These are phyloP conservation scores for Lytechinus variegatus DNA, from an alignment of 35 echinoderm and acorn worm genomes.

Conservation along the genomic window DNA sequence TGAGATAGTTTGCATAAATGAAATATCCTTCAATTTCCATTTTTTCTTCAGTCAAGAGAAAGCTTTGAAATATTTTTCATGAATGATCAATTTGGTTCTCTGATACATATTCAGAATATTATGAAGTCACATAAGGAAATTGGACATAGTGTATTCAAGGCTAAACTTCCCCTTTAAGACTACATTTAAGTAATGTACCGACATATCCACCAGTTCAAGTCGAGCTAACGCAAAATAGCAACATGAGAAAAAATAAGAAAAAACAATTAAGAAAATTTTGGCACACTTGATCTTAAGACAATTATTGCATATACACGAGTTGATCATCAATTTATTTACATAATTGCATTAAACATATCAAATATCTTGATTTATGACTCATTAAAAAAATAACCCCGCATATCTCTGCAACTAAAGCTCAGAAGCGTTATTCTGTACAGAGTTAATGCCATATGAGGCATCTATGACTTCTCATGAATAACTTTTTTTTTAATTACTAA, in stretches of 20 bases:
- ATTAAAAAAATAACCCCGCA: background rate
- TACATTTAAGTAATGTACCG: background rate
- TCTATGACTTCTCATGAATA: no score
- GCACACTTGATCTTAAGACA: slow-evolving; percentile 22
- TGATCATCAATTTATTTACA: background rate
- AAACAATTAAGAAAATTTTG: background rate
- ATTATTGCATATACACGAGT: slow-evolving; percentile 45
- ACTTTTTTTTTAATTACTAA: no score
- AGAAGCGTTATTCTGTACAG: no score
- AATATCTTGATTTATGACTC: background rate
- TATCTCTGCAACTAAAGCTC: no score
- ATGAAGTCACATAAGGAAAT: background rate
- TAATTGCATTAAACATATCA: background rate
- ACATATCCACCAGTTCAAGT: background rate
- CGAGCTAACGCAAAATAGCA: background rate
- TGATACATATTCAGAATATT: background rate
- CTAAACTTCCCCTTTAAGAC: background rate
- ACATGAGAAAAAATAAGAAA: background rate
- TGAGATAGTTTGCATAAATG: no score
- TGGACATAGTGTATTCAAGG: background rate
- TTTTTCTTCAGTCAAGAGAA: background rate
- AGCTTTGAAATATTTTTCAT: background rate
- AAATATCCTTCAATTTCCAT: background rate
- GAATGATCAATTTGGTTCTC: background rate
- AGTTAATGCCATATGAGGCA: no score